These are phyloP conservation scores for Odontomyia ornata DNA, from an alignment of 2,888 invertebrate species.

Conservation along the genomic window DNA sequence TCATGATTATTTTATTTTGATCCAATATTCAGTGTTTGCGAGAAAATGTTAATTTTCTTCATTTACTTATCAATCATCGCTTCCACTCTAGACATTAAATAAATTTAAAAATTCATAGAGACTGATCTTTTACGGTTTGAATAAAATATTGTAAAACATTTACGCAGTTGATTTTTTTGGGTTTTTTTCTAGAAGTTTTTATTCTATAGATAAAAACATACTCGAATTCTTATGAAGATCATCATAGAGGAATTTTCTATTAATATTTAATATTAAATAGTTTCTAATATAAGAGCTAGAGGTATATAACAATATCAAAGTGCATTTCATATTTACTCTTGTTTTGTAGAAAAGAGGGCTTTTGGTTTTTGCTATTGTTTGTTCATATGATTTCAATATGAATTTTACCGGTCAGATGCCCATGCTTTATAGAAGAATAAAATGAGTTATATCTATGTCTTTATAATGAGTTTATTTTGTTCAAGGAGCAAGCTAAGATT, in stretches of 20 bases:
- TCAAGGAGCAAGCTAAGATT: too few relatives aligned
- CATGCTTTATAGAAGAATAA: constrained; percentile 31
- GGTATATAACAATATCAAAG: constrained; percentile 50
- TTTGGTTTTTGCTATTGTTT: neutral
- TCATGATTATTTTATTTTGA: too few relatives aligned
- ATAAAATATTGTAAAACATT: constrained; percentile 9
- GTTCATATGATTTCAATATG: neutral
- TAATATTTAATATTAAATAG: constrained; percentile 34
- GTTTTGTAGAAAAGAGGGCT: constrained; percentile 26
- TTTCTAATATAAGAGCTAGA: constrained; percentile 47
- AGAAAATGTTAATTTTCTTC: too few relatives aligned
- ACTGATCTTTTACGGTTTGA: neutral
- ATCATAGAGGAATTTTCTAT: constrained; percentile 39
- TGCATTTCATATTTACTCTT: constrained; percentile 42
- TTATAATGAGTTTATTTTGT: too few relatives aligned
- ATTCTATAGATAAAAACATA: constrained; percentile 27
- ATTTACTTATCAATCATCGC: too few relatives aligned
- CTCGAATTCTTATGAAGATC: constrained; percentile 29
- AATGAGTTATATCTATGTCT: neutral
- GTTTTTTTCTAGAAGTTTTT: constrained; percentile 12
- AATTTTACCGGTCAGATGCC: constrained; percentile 11
- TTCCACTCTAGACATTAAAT: too few relatives aligned
- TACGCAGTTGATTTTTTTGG: constrained; percentile 22
- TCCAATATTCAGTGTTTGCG: too few relatives aligned
- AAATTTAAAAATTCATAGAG: too few relatives aligned